Evolutionary conservation across 2,888 invertebrate genomes (phyloP).

Genomic region (Aplocera efformata): DNA sequence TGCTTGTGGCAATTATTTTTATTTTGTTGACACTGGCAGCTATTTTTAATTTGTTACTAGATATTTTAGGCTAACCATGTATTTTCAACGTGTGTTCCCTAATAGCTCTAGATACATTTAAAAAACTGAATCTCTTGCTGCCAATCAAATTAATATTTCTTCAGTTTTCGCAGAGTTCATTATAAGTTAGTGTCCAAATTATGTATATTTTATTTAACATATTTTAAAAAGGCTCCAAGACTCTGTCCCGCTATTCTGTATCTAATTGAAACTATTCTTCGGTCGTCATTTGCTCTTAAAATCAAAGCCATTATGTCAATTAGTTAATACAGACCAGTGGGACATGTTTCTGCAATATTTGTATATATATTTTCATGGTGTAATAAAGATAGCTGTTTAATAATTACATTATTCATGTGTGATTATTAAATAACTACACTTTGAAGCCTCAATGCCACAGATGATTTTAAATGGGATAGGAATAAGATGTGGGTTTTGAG

Average conservation of each 20-base stretch:
- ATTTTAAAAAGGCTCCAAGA: no score
- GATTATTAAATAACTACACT: no score
- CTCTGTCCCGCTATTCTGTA: no score
- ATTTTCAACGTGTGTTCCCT: slow-evolving; percentile 3
- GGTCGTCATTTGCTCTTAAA: no score
- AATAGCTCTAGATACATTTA: slow-evolving; percentile 8
- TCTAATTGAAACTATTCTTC: no score
- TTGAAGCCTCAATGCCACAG: no score
- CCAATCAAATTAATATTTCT: background rate
- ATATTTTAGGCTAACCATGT: slow-evolving; percentile 12
- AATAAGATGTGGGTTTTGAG: background rate
- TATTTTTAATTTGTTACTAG: slow-evolving; percentile 16
- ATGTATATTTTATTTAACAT: no score
- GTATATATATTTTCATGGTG: slow-evolving; percentile 6
- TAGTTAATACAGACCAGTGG: no score
- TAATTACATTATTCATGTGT: background rate
- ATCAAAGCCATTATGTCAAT: no score
- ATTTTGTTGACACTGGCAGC: slow-evolving; percentile 27
- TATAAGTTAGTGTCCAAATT: no score
- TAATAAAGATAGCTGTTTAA: slow-evolving; percentile 1
- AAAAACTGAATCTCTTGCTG: slow-evolving; percentile 6
- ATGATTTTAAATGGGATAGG: background rate
- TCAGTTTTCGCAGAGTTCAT: no score
- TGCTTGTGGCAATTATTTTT: slow-evolving; percentile 14
- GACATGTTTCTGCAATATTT: background rate